Conservation (phyloP, 2,888 invertebrate species). For the Epistrophe grossulariae region DNA sequence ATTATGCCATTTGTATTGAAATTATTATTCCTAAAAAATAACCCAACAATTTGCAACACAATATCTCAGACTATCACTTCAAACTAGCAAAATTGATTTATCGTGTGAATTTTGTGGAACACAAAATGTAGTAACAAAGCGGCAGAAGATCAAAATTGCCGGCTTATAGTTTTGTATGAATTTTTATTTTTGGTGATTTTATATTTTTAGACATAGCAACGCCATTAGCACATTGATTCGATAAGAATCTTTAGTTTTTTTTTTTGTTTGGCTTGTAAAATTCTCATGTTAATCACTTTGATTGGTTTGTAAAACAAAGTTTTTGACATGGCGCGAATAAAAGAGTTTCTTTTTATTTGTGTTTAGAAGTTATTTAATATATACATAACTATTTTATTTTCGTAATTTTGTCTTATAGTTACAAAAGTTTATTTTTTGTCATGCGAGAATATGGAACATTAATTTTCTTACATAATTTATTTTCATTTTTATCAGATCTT, state of each 20-base stretch:
- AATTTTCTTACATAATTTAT: conserved; percentile 8
- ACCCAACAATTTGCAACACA: not conserved
- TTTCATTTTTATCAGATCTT: not conserved
- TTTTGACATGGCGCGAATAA: not conserved
- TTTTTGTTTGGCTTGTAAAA: not conserved
- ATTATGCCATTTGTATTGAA: no score
- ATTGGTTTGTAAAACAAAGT: conserved; percentile 8
- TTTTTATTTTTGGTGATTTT: not conserved
- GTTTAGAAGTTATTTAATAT: not conserved
- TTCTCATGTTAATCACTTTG: conserved; percentile 6
- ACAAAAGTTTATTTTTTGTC: not conserved
- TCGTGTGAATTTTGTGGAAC: conserved; percentile 32
- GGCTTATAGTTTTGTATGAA: not conserved
- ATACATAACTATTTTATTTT: not conserved
- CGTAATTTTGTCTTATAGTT: not conserved
- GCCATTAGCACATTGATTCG: conserved; percentile 26
- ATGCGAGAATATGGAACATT: conserved; percentile 4
- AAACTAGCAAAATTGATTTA: conserved; percentile 45
- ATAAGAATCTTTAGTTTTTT: conserved; percentile 2
- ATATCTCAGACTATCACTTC: not conserved
- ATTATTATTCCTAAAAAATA: not conserved
- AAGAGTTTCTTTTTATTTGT: not conserved
- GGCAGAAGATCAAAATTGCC: conserved; percentile 3
- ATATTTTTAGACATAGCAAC: conserved; percentile 21
- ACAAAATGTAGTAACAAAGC: conserved; percentile 14